A percentile compares a stretch with the other conserved stretches of the same genome.
Evolutionary conservation across 2,797 vertebrate genomes (phyloP).

Genomic region (Hephaestus fuliginosus): DNA sequence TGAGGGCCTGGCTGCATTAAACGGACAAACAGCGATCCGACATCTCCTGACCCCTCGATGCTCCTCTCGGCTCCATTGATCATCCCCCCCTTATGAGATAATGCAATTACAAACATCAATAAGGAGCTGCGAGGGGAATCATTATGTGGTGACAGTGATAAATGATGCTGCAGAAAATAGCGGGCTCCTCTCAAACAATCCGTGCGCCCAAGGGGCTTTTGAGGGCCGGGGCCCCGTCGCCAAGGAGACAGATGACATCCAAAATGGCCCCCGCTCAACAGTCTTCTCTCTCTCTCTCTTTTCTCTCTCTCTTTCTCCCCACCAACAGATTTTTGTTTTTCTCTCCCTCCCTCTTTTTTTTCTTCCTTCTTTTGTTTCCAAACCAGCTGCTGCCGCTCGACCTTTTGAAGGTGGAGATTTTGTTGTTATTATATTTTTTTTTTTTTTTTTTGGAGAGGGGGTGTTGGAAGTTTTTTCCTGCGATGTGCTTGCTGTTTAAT

Average conservation of each 20-base stretch:
- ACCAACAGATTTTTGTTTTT: constrained; percentile 73
- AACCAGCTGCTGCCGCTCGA: constrained; percentile 84
- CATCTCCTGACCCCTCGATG: constrained; percentile 92
- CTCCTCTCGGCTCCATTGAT: constrained; percentile 95
- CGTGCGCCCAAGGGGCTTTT: constrained; percentile 93
- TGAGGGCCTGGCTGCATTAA: constrained; percentile 89
- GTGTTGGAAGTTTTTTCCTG: constrained; percentile 43
- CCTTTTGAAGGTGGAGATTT: constrained; percentile 53
- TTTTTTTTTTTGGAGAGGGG: constrained; percentile 3
- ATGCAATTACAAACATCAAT: constrained; percentile 99
- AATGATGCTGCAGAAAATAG: constrained; percentile 98
- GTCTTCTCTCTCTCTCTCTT: constrained; percentile 84
- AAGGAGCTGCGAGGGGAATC: constrained; percentile 99
- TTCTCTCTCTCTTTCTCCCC: constrained; percentile 66
- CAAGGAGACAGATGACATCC: constrained; percentile 98
- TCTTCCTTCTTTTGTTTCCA: constrained; percentile 76
- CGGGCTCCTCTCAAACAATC: constrained; percentile 92
- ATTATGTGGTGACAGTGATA: constrained; percentile 99
- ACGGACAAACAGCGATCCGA: constrained; percentile 89
- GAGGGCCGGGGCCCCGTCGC: constrained; percentile 92
- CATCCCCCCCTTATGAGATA: constrained; percentile 97
- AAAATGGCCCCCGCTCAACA: constrained; percentile 93
- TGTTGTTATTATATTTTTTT: too few species aligned
- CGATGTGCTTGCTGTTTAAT: constrained; percentile 21
- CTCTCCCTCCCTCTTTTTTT: constrained; percentile 61